Base-by-base conservation (phyloP, 2,888 invertebrate species). In the Seladonia tumulorum region DNA sequence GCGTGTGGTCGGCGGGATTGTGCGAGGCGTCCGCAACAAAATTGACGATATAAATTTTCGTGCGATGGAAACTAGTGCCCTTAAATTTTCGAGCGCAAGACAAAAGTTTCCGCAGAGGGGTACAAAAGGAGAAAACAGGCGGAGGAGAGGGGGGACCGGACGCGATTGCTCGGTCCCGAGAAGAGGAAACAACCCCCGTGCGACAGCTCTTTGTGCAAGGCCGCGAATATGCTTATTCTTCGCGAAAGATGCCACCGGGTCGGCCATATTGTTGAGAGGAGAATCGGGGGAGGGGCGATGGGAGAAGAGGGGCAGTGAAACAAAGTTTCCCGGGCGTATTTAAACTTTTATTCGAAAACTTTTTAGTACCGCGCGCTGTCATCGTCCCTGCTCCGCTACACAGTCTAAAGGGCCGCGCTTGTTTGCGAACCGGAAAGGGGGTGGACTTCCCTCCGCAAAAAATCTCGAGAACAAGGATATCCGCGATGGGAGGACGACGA, bases 281-380 rank as follows among this genome's bases (percentile, higher is more conserved):
- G 79, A 87, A 86, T 80, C 12, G 63, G 39, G 47, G 42, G 72
- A n/a, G 35, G 74, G 47, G 53, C 16, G 49, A n/a, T 10, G 14
- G 63, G 22, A 29, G 10, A 77, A 12, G 35, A 16, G 76, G 2
- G 29, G 82, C 86, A 79, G 88, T 90, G 91, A 91, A 92, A 92
- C 93, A 93, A 94, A 94, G 91, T 94, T 79, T 94, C 91, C 85
- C 76, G 87, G 92, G 91, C 92, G 93, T 94, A 94, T 94, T 94
- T 94, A 94, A 94, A 94, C 93, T 94, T 94, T 94, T 94, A 94
- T 94, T 94, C 93, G 93, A 93, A 94, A 94, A 94, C 93, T 94
- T 94, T 94, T 94, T 94, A 93, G 93, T 92, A 88, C 63, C 81
- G 39, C 74, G 63, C 49, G 53, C 80, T 71, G 82, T 81, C 83